phyloP scores from a whole-genome alignment of 2,113 vertebrate genomes.

The Laticauda colubrina region DNA sequence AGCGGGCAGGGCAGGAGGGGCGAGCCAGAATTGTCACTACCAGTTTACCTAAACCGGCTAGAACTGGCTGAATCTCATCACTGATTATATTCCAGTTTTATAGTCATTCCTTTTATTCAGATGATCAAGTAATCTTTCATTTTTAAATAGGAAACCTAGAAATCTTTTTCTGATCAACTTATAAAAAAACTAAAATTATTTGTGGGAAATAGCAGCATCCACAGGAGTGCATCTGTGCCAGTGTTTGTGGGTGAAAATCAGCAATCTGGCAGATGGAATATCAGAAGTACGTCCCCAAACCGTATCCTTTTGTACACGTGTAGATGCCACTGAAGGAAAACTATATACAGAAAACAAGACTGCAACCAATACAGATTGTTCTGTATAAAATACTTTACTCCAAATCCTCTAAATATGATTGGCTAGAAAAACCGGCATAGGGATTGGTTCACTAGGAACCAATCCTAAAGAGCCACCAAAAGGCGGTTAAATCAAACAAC shows the following conservation, averaged over 20 bases:
- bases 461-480: no score
- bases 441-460: no score
- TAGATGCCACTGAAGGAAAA: not conserved
- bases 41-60: no score
- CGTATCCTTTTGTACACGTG: not conserved
- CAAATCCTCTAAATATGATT: no score
- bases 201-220: not conserved
- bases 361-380: not conserved
- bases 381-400: no score
- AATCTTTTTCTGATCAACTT: not conserved
- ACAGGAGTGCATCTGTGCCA: not conserved
- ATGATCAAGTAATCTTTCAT: not conserved
- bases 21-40: no score
- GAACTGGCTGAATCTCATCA: no score
- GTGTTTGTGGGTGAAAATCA: not conserved
- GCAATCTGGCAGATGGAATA: not conserved
- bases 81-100: not conserved
- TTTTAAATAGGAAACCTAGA: not conserved
- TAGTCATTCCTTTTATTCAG: not conserved
- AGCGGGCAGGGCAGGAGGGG: no score
- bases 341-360: not conserved
- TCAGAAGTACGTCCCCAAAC: not conserved
- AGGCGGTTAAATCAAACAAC: no score
- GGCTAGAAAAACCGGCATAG: no score
- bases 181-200: not conserved